Base-by-base conservation (phyloP, 2,113 vertebrate genomes). In the Loxodonta africana region DNA sequence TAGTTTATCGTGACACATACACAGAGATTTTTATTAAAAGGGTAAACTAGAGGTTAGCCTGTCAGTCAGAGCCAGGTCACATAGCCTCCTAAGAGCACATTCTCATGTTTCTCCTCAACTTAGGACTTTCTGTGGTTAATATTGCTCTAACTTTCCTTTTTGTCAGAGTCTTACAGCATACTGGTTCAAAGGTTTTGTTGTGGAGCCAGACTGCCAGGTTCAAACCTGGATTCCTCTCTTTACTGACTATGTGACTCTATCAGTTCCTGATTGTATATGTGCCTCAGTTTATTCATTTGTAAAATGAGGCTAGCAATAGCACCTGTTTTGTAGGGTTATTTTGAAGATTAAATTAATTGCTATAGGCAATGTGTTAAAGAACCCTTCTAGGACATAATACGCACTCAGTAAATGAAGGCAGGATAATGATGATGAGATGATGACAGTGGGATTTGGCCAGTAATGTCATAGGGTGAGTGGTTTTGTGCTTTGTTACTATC, bases 401-500 rank as follows among this genome's bases (percentile, higher is more conserved):
- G 8, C 46, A 44, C 57, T 83, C 48, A 60, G 2, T 81, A 81
- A 71, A 53, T 81, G 15, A 53, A 26, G 23, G 3, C 80, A 51
- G 48, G 44, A 4, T 76, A 60, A 51, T 80, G 48, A 18, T 37
- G 3, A 4, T 76, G 23, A 8, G 46, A 51, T 48, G 4, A 18
- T 37, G 23, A 10, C 74, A 48, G 46, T 82, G 4, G 60, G 20
- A 33, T 51, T 83, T 78, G 23, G 14, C 26, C 48, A 63, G 0
- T 90, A 76, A 81, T 63, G 6, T 71, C 21, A 11, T 62, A 25
- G 60, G 1, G 6, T 28, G 69, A 65, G 17, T 77, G 11, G 84
- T 89, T 96, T 67, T 87, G 2, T 57, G 4, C 67, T 95, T 84
- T 85, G 10, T 91, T 85, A 84, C 82, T 60, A 48, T 82, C 44